Percentiles rank a stretch among this genome's conserved stretches.
Conservation (phyloP, 1,140 invertebrate species). For the Brachionus sp. region DNA sequence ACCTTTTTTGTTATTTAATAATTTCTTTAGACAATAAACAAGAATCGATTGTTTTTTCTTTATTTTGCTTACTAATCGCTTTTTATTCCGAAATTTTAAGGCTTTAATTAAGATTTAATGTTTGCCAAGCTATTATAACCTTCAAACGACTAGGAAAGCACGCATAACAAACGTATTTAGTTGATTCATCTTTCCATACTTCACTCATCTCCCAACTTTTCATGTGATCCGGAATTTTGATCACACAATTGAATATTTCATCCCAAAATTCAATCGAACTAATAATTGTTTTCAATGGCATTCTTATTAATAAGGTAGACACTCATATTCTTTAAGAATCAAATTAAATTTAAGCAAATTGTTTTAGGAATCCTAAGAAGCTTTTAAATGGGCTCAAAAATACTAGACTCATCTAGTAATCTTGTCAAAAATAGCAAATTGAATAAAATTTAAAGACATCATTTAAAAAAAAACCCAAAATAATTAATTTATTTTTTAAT, state of each 20-base stretch:
- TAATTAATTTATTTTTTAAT: not conserved
- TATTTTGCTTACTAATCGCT: slow-evolving; percentile 27
- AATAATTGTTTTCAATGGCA: not conserved
- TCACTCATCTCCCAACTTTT: not conserved
- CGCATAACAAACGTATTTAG: not conserved
- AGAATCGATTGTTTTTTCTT: slow-evolving; percentile 14
- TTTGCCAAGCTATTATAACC: not conserved
- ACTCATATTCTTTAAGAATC: too few species aligned
- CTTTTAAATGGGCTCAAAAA: not conserved
- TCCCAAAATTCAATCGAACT: not conserved
- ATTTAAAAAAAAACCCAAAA: not conserved
- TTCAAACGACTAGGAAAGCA: not conserved
- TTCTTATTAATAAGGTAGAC: too few species aligned
- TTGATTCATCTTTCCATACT: not conserved
- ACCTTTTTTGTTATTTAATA: slow-evolving; percentile 36
- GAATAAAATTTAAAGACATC: not conserved
- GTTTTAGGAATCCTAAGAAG: not conserved
- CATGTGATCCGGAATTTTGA: not conserved
- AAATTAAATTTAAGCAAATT: not conserved
- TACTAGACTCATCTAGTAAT: not conserved
- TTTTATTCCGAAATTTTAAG: not conserved
- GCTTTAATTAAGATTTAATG: not conserved
- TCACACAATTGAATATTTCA: not conserved
- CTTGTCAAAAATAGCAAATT: not conserved
- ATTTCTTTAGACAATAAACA: slow-evolving; percentile 19